phyloP scores from a whole-genome alignment of 2,888 invertebrate genomes.

The Philopedon plagiatum region DNA sequence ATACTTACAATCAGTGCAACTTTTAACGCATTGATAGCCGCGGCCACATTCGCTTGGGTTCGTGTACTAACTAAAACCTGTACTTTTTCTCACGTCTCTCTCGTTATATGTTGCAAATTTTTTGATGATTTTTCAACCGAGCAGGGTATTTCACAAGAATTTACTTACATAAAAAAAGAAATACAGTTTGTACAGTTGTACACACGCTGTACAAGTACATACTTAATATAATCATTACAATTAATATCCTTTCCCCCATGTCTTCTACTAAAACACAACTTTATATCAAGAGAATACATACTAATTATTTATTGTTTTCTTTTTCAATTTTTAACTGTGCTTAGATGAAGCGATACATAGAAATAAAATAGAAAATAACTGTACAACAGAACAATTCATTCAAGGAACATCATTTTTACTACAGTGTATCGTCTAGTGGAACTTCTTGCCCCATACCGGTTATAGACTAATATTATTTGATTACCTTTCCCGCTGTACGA shows the following conservation, averaged over 20 bases:
- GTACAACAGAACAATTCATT: neutral
- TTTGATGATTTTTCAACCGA: too few species aligned
- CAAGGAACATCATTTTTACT: neutral
- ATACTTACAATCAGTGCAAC: too few species aligned
- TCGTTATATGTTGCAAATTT: too few species aligned
- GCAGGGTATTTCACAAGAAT: too few species aligned
- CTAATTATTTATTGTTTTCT: neutral
- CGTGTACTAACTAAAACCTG: too few species aligned
- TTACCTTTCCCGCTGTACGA: conserved; percentile 17
- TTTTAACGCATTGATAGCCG: too few species aligned
- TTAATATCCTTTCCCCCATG: neutral
- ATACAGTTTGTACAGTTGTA: too few species aligned
- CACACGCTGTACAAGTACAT: too few species aligned
- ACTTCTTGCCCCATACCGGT: neutral
- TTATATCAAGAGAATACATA: neutral
- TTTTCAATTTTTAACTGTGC: neutral
- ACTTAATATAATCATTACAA: too few species aligned
- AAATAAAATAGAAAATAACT: neutral
- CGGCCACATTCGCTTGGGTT: too few species aligned
- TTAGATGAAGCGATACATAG: neutral
- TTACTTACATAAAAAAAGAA: too few species aligned
- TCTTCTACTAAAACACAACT: neutral
- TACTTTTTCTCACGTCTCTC: too few species aligned
- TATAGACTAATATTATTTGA: conserved; percentile 13
- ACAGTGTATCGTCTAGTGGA: neutral